phyloP scores from a whole-genome alignment of 2,113 vertebrate genomes.

The Albula glossodonta region DNA sequence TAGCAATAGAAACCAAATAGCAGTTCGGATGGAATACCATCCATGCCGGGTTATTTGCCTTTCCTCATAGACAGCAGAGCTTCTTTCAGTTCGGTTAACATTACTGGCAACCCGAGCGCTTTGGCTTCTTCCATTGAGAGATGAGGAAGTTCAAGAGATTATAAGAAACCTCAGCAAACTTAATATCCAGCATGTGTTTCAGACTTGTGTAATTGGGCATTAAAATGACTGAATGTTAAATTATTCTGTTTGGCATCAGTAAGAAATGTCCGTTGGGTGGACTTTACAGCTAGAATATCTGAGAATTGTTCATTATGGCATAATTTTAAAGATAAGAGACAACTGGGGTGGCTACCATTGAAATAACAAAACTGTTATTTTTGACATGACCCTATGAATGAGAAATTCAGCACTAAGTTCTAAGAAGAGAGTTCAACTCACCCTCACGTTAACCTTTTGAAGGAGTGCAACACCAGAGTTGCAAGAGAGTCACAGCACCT shows the following conservation, averaged over 20 bases:
- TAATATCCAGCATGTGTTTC: not conserved
- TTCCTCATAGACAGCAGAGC: not conserved
- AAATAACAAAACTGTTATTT: not conserved
- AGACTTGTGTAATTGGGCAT: not conserved
- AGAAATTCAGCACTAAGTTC: not conserved
- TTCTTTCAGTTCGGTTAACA: not conserved
- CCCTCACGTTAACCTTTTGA: too few species aligned
- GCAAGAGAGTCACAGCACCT: too few species aligned
- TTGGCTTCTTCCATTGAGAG: not conserved
- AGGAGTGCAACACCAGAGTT: too few species aligned
- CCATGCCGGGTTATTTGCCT: not conserved
- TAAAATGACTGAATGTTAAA: not conserved
- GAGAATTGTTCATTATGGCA: not conserved
- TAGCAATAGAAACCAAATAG: not conserved
- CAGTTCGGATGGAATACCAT: not conserved
- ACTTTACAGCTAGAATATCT: not conserved
- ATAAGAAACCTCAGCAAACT: not conserved
- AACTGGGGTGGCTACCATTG: not conserved
- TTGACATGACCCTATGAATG: not conserved
- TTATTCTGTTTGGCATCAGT: not conserved
- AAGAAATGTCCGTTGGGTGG: not conserved
- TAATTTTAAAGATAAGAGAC: not conserved
- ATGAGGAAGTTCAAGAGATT: not conserved
- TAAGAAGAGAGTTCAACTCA: not conserved
- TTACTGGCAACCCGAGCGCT: not conserved